These are phyloP conservation scores for Oreonectes daqikongensis DNA, from an alignment of 2,797 vertebrate genomes.

Conservation along the genomic window DNA sequence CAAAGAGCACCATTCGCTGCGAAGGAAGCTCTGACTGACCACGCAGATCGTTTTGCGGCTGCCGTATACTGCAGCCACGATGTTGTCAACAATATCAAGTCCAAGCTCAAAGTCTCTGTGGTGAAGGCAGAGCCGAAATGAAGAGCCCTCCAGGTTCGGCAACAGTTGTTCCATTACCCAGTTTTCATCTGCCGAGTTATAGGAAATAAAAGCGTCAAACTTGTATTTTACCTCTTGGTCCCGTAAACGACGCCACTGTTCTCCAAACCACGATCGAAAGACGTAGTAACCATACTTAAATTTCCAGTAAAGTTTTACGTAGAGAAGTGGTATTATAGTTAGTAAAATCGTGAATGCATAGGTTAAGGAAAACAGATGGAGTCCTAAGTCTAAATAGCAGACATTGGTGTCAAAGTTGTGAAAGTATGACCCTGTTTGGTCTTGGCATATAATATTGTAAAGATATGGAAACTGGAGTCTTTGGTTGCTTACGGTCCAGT, in stretches of 20 bases:
- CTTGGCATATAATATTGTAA: conserved; percentile 70
- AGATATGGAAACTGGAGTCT: conserved; percentile 78
- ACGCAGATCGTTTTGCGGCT: conserved; percentile 86
- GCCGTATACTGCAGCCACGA: conserved; percentile 82
- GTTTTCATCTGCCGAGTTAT: conserved; percentile 81
- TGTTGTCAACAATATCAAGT: conserved; percentile 81
- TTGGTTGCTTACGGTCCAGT: conserved; percentile 71
- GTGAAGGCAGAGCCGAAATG: conserved; percentile 79
- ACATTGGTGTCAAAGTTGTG: conserved; percentile 80
- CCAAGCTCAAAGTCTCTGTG: conserved; percentile 81
- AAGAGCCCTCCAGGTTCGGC: conserved; percentile 73
- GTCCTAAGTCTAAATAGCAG: conserved; percentile 77
- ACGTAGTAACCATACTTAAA: conserved; percentile 82
- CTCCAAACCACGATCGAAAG: conserved; percentile 79
- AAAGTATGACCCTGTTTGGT: conserved; percentile 63
- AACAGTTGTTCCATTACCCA: conserved; percentile 82
- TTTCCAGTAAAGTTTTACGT: conserved; percentile 80
- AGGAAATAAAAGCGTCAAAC: conserved; percentile 88
- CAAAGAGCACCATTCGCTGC: conserved; percentile 88
- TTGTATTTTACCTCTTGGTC: conserved; percentile 77
- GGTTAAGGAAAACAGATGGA: conserved; percentile 75
- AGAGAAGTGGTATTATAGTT: conserved; percentile 74
- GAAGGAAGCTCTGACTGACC: conserved; percentile 82
- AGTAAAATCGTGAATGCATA: conserved; percentile 70
- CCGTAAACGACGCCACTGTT: conserved; percentile 76